Conservation (phyloP, 2,888 invertebrate genomes). For the Parnassius apollo region DNA sequence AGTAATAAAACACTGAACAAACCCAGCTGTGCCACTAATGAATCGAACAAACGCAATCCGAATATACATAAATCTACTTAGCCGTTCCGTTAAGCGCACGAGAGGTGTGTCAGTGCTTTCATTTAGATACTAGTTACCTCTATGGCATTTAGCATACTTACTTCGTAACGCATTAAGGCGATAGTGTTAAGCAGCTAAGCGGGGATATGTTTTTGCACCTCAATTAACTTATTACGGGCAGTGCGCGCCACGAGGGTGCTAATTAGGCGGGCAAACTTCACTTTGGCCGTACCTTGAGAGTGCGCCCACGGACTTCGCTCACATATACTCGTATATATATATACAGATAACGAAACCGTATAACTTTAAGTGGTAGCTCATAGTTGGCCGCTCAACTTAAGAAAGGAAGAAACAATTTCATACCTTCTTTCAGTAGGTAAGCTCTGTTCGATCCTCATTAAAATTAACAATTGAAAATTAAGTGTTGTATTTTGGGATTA, state of each 20-base stretch:
- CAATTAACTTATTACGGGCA: constrained; percentile 74
- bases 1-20: not conserved
- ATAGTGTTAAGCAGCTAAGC: constrained; percentile 53
- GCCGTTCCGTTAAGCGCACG: constrained; percentile 16
- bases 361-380: not conserved
- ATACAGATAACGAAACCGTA: not conserved
- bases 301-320: constrained; percentile 11
- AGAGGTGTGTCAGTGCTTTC: constrained; percentile 21
- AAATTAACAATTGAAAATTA: too few relatives aligned
- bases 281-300: constrained; percentile 26
- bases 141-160: constrained; percentile 44
- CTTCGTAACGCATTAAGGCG: constrained; percentile 48
- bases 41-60: constrained; percentile 19
- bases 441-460: too few relatives aligned
- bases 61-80: constrained; percentile 22
- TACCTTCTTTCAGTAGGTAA: too few relatives aligned
- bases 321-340: not conserved
- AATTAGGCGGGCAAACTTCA: constrained; percentile 42
- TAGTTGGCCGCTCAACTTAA: too few relatives aligned
- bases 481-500: too few relatives aligned
- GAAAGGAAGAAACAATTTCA: too few relatives aligned
- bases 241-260: constrained; percentile 47
- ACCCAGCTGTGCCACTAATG: not conserved
- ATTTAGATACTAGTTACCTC: constrained; percentile 34
- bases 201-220: constrained; percentile 69